phyloP scores from a whole-genome alignment of 2,797 vertebrate species.

The Oryzias dopingdopingensis region DNA sequence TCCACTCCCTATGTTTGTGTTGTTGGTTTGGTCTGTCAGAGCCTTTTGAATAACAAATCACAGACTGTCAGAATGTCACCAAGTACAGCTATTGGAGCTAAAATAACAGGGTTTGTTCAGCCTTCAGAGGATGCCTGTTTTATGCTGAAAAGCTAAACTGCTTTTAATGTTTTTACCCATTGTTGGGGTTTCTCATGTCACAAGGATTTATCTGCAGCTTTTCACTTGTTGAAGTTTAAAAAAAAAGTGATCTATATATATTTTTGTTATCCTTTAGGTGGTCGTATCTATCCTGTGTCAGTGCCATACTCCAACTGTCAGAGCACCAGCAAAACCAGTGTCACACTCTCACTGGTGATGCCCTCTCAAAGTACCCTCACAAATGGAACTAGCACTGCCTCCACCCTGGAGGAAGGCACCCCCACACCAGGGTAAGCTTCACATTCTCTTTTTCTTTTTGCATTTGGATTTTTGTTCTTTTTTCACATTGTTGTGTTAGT shows the following conservation, averaged over 20 bases:
- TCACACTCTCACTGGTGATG: slow-evolving; percentile 97
- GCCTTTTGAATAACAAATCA: neutral
- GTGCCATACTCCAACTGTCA: slow-evolving; percentile 92
- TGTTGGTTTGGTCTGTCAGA: neutral
- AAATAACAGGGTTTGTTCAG: slow-evolving; percentile 12
- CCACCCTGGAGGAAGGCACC: slow-evolving; percentile 91
- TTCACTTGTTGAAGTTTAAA: neutral
- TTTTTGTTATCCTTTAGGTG: slow-evolving; percentile 69
- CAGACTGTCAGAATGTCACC: slow-evolving; percentile 1
- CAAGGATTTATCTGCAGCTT: neutral
- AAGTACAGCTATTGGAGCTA: slow-evolving; percentile 2
- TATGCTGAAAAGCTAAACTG: neutral
- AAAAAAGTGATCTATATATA: neutral
- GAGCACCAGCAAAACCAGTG: slow-evolving; percentile 97
- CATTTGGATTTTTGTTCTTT: neutral
- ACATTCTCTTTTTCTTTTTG: neutral
- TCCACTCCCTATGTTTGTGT: neutral
- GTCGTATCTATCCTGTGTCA: slow-evolving; percentile 93
- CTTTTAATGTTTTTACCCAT: neutral
- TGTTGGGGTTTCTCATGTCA: neutral
- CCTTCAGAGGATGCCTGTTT: neutral
- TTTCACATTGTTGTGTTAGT: neutral
- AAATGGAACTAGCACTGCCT: slow-evolving; percentile 92
- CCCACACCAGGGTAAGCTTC: slow-evolving; percentile 83
- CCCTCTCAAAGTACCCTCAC: slow-evolving; percentile 93